A percentile compares a stretch with the other conserved stretches of the same genome.
phyloP scores from a whole-genome alignment of 2,113 vertebrate species.

The Macroglossus sobrinus region DNA sequence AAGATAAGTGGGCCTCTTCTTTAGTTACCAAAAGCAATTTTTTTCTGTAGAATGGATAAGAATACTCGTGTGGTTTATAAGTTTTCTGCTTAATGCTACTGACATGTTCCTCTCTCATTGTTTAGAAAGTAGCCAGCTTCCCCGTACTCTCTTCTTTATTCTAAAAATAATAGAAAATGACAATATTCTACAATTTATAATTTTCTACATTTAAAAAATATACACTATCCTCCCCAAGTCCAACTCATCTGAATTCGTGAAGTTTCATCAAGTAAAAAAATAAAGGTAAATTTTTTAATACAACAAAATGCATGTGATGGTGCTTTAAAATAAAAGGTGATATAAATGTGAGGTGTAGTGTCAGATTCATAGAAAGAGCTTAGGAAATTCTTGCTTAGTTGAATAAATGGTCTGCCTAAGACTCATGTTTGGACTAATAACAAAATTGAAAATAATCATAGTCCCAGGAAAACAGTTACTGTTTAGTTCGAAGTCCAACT shows the following conservation, averaged over 20 bases:
- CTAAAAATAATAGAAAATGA: neutral
- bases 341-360: neutral
- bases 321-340: neutral
- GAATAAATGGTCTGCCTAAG: neutral
- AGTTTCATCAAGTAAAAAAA: neutral
- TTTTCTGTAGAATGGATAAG: neutral
- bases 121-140: neutral
- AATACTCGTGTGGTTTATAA: neutral
- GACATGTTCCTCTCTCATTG: neutral
- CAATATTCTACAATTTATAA: neutral
- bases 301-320: neutral
- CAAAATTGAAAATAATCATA: conserved; percentile 15
- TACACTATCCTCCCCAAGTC: neutral
- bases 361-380: neutral
- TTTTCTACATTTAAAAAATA: neutral
- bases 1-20: neutral
- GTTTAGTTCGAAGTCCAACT: neutral
- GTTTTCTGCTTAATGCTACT: neutral
- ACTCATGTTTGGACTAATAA: neutral
- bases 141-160: neutral
- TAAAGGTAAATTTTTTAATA: neutral
- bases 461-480: conserved; percentile 2
- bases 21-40: neutral
- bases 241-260: neutral
- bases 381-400: neutral